Base-by-base conservation (phyloP, 2,113 vertebrate genomes). In the Naja naja region DNA sequence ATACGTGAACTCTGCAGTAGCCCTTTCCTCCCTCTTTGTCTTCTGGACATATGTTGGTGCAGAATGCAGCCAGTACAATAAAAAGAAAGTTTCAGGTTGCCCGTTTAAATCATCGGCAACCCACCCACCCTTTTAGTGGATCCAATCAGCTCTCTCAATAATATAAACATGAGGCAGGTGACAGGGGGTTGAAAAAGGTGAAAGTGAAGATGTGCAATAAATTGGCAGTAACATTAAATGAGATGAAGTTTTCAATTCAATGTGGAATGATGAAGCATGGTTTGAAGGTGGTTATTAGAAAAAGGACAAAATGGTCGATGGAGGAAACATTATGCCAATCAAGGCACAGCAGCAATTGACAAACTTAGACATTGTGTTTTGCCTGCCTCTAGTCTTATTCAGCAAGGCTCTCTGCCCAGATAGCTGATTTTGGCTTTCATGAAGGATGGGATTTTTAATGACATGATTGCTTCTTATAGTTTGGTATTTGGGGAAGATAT, bases 71-170 rank as follows among this genome's bases (percentile, higher is more conserved):
- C 43, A 53, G n/a, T 34, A 20, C 4, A 14, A 25, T 18, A 56
- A 7, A 39, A 86, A 49, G 22, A 53, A 45, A 64, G 22, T 60
- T 87, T 14, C 18, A 7, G 27, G 16, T 16, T 14, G n/a, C 1
- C 27, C 23, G 8, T 53, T 45, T 23, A 9, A 92, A 92, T 30
- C 34, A 69, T 23, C 23, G 30, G 43, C 14, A 69, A 89, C n/a
- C n/a, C 18, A 5, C 23, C n/a, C 69, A 1, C 3, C 3, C 3
- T 74, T 74, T 14, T 52, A 54, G 49, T 39, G 81, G n/a, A 43
- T 18, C 22, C 25, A 85, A 16, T 2, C 0, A 4, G 2, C 0
- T 0, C 47, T 1, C 2, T 12, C 1, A 54, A 30, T 23, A 27
- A 11, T 14, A 18, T 0, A 0, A 23, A 11, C n/a, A 39, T 12